Percentiles rank a stretch among this genome's conserved stretches.
phyloP scores from a whole-genome alignment of 1,140 invertebrate genomes.

The Tachypleus tridentatus region DNA sequence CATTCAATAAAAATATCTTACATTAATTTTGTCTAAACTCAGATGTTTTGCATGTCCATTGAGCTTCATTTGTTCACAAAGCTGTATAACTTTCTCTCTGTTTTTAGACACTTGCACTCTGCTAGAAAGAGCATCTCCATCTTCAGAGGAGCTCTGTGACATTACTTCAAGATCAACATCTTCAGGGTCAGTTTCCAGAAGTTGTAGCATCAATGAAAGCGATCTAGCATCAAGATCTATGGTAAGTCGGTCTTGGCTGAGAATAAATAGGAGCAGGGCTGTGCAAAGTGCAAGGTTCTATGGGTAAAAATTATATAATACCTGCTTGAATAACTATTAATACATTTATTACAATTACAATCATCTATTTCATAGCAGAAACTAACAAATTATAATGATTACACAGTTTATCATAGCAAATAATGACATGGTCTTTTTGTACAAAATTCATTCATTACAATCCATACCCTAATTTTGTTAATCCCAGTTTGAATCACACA shows the following conservation, averaged over 20 bases:
- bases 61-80: constrained; percentile 86
- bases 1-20: constrained; percentile 2
- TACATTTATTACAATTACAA: too few species aligned
- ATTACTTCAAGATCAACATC: neutral
- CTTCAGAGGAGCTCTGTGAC: neutral
- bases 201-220: constrained; percentile 87
- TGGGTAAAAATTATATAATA: neutral
- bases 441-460: too few species aligned
- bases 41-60: constrained; percentile 83
- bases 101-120: constrained; percentile 38
- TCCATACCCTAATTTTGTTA: too few species aligned
- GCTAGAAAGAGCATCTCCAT: neutral
- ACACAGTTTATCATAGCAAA: too few species aligned
- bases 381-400: too few species aligned
- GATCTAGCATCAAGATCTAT: constrained; percentile 94
- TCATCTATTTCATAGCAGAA: too few species aligned
- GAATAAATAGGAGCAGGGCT: constrained; percentile 90
- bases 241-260: constrained; percentile 89
- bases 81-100: constrained; percentile 67
- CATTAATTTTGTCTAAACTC: constrained; percentile 79
- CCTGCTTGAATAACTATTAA: too few species aligned
- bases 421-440: too few species aligned
- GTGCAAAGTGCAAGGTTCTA: constrained; percentile 87
- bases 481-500: too few species aligned
- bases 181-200: constrained; percentile 66